These are phyloP conservation scores for Bovichtus diacanthus DNA, from an alignment of 2,797 vertebrate species.

Conservation along the genomic window DNA sequence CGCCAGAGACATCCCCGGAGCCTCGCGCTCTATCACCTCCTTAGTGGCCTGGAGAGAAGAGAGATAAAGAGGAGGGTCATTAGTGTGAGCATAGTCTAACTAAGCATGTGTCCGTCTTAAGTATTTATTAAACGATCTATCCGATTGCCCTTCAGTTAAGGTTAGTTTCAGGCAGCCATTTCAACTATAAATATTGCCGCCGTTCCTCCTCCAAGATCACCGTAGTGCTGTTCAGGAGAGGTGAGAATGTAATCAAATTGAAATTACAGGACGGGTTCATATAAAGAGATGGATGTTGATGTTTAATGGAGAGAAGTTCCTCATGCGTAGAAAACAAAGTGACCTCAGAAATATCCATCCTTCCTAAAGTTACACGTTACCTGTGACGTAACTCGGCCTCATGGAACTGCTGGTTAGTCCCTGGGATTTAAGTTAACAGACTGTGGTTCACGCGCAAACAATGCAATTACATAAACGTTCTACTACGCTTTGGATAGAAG, in stretches of 20 bases:
- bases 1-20: conserved; percentile 97
- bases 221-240: not conserved
- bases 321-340: not conserved
- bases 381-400: no score
- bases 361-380: no score
- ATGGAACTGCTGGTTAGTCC: no score
- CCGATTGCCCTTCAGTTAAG: not conserved
- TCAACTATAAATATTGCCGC: not conserved
- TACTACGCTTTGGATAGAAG: not conserved
- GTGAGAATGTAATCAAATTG: not conserved
- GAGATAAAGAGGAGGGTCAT: conserved; percentile 15
- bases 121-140: not conserved
- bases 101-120: not conserved
- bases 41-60: conserved; percentile 93
- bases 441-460: no score
- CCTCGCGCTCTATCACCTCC: conserved; percentile 99
- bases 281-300: not conserved
- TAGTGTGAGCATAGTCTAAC: conserved; percentile 22
- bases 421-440: no score
- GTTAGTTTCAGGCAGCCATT: not conserved
- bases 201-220: conserved; percentile 4
- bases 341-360: no score
- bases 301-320: not conserved
- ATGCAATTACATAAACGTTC: not conserved
- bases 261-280: not conserved